These are phyloP conservation scores for Neogale vison DNA, from an alignment of 2,113 vertebrate genomes.

Conservation along the genomic window DNA sequence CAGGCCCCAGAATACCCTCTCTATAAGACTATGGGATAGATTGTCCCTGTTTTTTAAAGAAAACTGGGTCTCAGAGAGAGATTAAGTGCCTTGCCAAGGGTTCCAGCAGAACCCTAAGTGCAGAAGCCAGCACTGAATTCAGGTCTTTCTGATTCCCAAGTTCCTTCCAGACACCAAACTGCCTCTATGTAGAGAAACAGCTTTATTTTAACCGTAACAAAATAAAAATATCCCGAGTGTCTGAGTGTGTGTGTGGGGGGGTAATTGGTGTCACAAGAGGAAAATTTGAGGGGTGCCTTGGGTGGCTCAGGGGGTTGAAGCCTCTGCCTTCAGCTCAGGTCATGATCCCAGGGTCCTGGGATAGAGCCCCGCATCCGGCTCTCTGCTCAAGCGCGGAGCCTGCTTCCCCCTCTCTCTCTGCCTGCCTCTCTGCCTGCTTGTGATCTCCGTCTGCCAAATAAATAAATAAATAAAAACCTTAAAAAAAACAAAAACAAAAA, in stretches of 20 bases:
- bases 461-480: too few species aligned
- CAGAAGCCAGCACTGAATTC: background rate
- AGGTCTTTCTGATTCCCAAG: constrained; percentile 8
- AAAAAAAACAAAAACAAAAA: too few species aligned
- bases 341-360: too few species aligned
- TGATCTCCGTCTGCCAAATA: too few species aligned
- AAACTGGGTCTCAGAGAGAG: background rate
- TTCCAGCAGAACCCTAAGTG: background rate
- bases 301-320: too few species aligned
- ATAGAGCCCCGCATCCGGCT: too few species aligned
- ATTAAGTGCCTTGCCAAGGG: background rate
- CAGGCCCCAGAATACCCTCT: background rate
- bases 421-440: too few species aligned
- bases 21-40: background rate
- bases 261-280: background rate
- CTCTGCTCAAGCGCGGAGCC: too few species aligned
- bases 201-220: background rate
- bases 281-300: background rate
- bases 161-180: background rate
- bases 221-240: background rate
- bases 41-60: background rate
- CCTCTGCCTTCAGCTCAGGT: too few species aligned
- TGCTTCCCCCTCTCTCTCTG: too few species aligned
- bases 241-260: background rate
- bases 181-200: background rate